Evolutionary conservation across 2,888 invertebrate genomes (phyloP).

Genomic region (Ganaspis brasiliensis): DNA sequence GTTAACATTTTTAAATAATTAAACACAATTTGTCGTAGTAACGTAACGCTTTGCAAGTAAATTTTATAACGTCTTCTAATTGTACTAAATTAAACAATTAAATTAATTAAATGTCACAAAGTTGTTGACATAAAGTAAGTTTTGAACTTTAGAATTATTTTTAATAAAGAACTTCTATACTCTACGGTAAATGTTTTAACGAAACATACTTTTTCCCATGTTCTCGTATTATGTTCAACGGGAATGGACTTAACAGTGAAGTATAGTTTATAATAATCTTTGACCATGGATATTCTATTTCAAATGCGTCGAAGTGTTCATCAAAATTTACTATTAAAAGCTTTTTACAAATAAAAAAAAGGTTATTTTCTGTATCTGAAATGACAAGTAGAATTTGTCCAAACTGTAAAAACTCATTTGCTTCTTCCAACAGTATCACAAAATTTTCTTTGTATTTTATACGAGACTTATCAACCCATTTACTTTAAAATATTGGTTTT

Average conservation of each 20-base stretch:
- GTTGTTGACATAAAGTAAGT: no score
- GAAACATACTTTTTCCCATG: not conserved
- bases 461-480: constrained; percentile 5
- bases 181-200: not conserved
- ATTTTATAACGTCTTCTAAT: no score
- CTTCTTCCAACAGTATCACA: not conserved
- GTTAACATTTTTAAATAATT: no score
- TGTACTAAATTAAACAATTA: no score
- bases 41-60: no score
- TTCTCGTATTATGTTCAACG: not conserved
- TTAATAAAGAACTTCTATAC: not conserved
- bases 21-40: no score
- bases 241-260: not conserved
- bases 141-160: no score
- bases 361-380: not conserved
- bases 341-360: not conserved
- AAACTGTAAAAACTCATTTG: not conserved
- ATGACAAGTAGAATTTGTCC: not conserved
- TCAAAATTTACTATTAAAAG: not conserved
- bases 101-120: no score
- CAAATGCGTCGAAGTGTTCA: not conserved
- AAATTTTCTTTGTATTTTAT: not conserved
- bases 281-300: not conserved
- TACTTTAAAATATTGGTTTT: not conserved
- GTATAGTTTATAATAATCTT: not conserved